phyloP scores from a whole-genome alignment of 2,113 vertebrate genomes.

The Amblyopsis rosae region DNA sequence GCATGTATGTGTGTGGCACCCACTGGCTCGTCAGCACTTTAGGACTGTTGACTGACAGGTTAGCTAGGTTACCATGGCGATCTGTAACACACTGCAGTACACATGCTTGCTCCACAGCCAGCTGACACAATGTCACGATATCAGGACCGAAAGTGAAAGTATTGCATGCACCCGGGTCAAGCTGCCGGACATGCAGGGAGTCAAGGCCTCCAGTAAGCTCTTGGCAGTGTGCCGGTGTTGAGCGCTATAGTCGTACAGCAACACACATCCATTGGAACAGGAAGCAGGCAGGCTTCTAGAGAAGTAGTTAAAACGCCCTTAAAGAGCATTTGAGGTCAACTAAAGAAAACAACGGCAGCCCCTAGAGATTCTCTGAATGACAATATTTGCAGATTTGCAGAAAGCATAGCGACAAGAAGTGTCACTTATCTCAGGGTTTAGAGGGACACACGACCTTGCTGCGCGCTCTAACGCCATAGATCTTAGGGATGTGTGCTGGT shows the following conservation, averaged over 20 bases:
- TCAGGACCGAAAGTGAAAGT: constrained; percentile 53
- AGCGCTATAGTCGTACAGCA: constrained; percentile 27
- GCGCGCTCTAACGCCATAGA: too few species aligned
- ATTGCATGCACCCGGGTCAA: constrained; percentile 36
- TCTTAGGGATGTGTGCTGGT: too few species aligned
- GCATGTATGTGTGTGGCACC: neutral
- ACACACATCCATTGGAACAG: constrained; percentile 23
- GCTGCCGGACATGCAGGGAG: constrained; percentile 42
- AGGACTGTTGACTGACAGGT: too few species aligned
- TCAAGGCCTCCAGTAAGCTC: constrained; percentile 76
- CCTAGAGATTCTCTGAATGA: neutral
- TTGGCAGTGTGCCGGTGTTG: constrained; percentile 7
- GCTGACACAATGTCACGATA: constrained; percentile 13
- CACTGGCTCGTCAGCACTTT: too few species aligned
- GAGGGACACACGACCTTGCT: too few species aligned
- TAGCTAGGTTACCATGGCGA: too few species aligned
- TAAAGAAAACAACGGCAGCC: constrained; percentile 10
- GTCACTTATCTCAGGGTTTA: neutral
- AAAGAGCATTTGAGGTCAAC: constrained; percentile 28
- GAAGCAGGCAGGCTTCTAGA: constrained; percentile 50
- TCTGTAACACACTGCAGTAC: too few species aligned
- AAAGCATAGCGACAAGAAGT: neutral
- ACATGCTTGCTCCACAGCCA: neutral
- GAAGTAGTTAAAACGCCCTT: constrained; percentile 39
- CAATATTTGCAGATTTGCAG: neutral